Evolutionary conservation across 2,888 invertebrate species (phyloP), one percentile per base, ranked within the genome.

Genomic region (Neoaliturus tenellus): DNA sequence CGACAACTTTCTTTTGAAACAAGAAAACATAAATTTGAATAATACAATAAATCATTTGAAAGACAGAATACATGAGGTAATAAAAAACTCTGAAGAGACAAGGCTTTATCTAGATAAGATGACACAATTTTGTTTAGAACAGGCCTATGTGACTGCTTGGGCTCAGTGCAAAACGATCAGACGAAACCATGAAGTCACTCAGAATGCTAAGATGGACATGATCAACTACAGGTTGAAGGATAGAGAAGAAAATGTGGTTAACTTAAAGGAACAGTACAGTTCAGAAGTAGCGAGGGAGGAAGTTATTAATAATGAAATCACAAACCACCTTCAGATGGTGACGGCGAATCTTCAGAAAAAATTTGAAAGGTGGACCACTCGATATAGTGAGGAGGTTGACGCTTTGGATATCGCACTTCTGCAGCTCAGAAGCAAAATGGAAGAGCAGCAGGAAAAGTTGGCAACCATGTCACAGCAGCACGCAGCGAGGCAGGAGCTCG

Each of bases 361-460:
- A 69, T 69, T 81, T 8, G 48, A 81, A 8, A 20, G 51, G 6
- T 69, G 67, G 81, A 69, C 69, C 25, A 12, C 31, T n/a, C 33
- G 41, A 28, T 81, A 81, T 51, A 81, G 67, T 35, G 62, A 44
- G 2, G 81, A 81, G 41, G 51, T 81, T n/a, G 81, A 81, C 4
- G 12, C 48, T 3, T 33, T 67, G n/a, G 81, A 81, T 69, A 67
- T 81, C 8, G 71, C 69, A 33, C 31, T 81, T 31, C 48, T 81
- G 17, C 81, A 69, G 25, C 33, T 69, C 10, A 69, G 62, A 31
- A 81, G 51, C 25, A 44, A 51, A 33, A 41, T 48, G 62, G 81
- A 81, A 28, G 69, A 81, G 10, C 81, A 81, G 14, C 62, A 69
- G 12, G 81, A 81, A 41, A 41, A 69, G 48, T 69, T 48, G n/a